Percentiles rank a stretch among this genome's conserved stretches.
Conservation (phyloP, 2,113 vertebrate genomes). For the Pseudopodoces humilis region DNA sequence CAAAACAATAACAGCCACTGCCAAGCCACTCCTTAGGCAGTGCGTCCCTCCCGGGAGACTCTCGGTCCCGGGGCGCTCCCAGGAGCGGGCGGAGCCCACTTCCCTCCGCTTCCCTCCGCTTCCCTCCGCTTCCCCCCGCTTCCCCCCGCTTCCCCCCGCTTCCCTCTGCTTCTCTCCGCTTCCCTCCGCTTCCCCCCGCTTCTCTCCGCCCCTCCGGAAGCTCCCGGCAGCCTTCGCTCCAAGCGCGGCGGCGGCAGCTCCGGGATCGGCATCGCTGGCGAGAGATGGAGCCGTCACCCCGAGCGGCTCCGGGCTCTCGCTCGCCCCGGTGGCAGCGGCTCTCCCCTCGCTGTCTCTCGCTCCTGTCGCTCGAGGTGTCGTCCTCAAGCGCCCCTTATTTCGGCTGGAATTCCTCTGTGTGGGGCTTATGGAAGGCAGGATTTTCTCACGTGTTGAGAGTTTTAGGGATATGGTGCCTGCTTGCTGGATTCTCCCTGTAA, state of each 20-base stretch:
- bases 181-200: not conserved
- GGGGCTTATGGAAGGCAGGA: not conserved
- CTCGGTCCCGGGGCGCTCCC: not conserved
- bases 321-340: not conserved
- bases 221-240: not conserved
- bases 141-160: not conserved
- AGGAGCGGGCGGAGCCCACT: not conserved
- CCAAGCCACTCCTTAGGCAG: not conserved
- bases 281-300: fast-evolving
- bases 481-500: not conserved
- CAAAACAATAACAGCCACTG: not conserved
- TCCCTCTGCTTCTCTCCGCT: not conserved
- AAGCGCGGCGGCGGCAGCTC: fast-evolving
- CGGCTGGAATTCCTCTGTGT: not conserved
- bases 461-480: not conserved
- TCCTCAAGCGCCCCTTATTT: not conserved
- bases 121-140: not conserved
- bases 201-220: not conserved
- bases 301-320: not conserved
- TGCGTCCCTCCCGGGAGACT: fast-evolving
- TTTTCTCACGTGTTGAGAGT: not conserved
- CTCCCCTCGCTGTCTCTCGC: not conserved
- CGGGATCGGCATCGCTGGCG: fast-evolving
- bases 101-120: not conserved
- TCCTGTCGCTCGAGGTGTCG: not conserved